Evolutionary conservation across 2,797 vertebrate species (phyloP), one percentile per base, ranked within the genome.

Genomic region (Nasua narica): DNA sequence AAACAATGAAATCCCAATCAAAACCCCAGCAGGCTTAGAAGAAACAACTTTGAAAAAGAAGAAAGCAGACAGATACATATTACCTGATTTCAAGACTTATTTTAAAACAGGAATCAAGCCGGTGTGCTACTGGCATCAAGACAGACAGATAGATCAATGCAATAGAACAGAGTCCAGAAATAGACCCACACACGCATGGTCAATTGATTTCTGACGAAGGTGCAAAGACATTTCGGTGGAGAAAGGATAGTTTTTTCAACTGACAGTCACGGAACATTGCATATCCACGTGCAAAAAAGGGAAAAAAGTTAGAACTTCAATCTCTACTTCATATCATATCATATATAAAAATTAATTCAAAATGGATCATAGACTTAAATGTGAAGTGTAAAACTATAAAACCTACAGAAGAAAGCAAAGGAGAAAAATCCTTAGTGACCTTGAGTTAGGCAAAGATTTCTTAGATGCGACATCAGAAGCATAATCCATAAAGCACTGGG

Each of bases 1-100:
- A 11, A 67, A 67, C 13, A 62, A 16, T 29, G 19, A 83, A 46
- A 89, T 74, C 5, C 3, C 58, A n/a, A 7, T 29, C 48, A 83
- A 89, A 76, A 32, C 23, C 54, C 62, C 62, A 74, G 78, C 18
- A 87, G 70, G 48, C 25, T 48, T 87, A 48, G 72, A 19, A 76
- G 72, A 46, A 76, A 32, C 4, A 7, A 46, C 60, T 79, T 27
- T 27, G 83, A 79, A 48, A 52, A 56, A 72, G 18, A 78, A 50
- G 50, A 67, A 23, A n/a, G 58, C 32, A 65, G 15, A 40, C 78
- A 74, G 82, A 54, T 3, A 48, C 35, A 5, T 25, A 72, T 18
- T 6, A 1, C 67, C 13, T 65, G 67, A 91, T 23, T 40, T 50
- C 7, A 11, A 82, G 54, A 37, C 35, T 62, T n/a, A n/a, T 1